These are phyloP conservation scores for Halcyon chelicuti DNA, from an alignment of 2,797 vertebrate species.

Conservation along the genomic window DNA sequence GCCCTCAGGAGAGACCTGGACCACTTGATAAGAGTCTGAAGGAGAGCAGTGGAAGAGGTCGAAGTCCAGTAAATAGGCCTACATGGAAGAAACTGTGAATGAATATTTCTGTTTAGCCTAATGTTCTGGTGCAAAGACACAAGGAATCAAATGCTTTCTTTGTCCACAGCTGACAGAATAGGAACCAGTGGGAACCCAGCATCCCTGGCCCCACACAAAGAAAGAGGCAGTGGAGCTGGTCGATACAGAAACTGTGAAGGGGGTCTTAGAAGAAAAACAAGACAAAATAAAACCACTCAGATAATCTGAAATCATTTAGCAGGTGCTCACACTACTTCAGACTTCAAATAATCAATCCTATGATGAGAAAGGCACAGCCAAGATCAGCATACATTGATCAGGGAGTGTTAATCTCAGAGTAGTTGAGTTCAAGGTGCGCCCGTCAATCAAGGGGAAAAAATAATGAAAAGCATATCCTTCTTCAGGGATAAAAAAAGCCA, in stretches of 20 bases:
- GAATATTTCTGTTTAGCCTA: neutral
- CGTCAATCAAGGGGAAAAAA: neutral
- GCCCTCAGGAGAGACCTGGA: neutral
- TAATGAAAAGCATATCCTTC: neutral
- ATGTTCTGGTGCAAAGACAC: neutral
- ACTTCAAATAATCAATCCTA: neutral
- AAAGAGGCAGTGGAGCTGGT: neutral
- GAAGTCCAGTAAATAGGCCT: neutral
- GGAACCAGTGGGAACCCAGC: neutral
- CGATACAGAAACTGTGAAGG: neutral
- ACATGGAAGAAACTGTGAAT: neutral
- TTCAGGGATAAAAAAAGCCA: neutral
- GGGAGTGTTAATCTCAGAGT: neutral
- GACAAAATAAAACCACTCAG: neutral
- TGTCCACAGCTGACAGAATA: neutral
- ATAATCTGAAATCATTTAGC: neutral
- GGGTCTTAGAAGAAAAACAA: neutral
- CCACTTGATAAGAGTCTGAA: neutral
- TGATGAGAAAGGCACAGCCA: neutral
- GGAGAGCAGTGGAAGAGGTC: neutral
- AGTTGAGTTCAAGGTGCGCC: neutral
- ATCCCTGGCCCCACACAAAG: neutral
- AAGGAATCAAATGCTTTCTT: neutral
- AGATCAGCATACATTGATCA: neutral
- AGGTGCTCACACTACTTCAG: neutral